Conservation (phyloP, 2,888 invertebrate genomes). For the Drosophila limbata region DNA sequence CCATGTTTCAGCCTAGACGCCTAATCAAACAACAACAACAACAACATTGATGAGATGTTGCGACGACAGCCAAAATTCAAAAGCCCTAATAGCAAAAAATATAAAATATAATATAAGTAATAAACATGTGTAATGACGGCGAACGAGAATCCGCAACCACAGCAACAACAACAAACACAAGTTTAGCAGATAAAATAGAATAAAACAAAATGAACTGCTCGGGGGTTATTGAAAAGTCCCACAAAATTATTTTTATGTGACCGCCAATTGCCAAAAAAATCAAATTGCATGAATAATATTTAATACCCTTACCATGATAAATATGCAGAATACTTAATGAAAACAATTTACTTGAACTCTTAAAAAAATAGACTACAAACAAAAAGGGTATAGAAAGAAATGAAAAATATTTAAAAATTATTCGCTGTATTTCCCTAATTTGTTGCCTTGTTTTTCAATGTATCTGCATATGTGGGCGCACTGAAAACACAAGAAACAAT, state of each 20-base stretch:
- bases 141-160: slow-evolving; percentile 35
- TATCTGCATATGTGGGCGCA: slow-evolving; percentile 34
- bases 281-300: background rate
- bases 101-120: slow-evolving; percentile 51
- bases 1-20: slow-evolving; percentile 78
- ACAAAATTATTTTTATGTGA: slow-evolving; percentile 48
- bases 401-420: slow-evolving; percentile 22
- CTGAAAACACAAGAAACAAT: slow-evolving; percentile 40
- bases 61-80: slow-evolving; percentile 63
- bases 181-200: slow-evolving; percentile 35
- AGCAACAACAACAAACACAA: slow-evolving; percentile 19
- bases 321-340: background rate
- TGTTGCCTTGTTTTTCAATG: slow-evolving; percentile 8
- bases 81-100: slow-evolving; percentile 42
- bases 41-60: slow-evolving; percentile 37
- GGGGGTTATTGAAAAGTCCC: slow-evolving; percentile 56
- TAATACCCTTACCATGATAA: background rate
- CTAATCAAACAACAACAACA: slow-evolving; percentile 69
- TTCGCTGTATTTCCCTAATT: slow-evolving; percentile 32
- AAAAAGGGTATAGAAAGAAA: background rate
- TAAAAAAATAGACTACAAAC: background rate
- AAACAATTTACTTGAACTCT: background rate
- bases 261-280: slow-evolving; percentile 51
- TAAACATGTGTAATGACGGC: slow-evolving; percentile 68
- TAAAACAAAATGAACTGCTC: slow-evolving; percentile 36